Evolutionary conservation across 2,797 vertebrate species (phyloP).

Genomic region (Enteromius thamalakanensis): DNA sequence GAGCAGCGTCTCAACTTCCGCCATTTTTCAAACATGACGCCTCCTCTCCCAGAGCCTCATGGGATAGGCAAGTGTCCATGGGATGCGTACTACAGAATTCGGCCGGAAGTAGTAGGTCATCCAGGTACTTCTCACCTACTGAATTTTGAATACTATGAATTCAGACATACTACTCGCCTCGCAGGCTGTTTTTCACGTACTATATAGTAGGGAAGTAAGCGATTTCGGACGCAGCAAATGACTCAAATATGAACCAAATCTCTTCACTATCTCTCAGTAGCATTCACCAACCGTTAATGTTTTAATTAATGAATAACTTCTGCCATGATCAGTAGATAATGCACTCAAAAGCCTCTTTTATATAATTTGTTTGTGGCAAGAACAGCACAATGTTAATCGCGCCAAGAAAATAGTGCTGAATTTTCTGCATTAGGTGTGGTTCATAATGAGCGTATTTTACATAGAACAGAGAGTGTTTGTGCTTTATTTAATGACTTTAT

Average conservation of each 20-base stretch:
- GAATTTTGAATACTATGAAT: too few relatives aligned
- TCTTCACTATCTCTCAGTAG: not conserved
- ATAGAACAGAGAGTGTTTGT: slow-evolving; percentile 7
- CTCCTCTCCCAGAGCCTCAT: too few relatives aligned
- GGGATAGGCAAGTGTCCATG: too few relatives aligned
- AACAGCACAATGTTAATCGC: not conserved
- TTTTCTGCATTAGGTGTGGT: not conserved
- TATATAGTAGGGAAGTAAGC: too few relatives aligned
- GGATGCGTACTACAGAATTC: too few relatives aligned
- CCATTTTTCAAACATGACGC: too few relatives aligned
- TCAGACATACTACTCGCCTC: too few relatives aligned
- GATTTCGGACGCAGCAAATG: not conserved
- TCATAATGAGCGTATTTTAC: slow-evolving; percentile 13
- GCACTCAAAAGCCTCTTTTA: not conserved
- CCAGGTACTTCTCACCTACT: too few relatives aligned
- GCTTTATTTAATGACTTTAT: slow-evolving; percentile 25
- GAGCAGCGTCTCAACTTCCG: too few relatives aligned
- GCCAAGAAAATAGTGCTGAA: slow-evolving; percentile 8
- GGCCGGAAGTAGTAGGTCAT: too few relatives aligned
- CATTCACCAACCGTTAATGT: not conserved
- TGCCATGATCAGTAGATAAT: not conserved
- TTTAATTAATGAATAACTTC: not conserved
- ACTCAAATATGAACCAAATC: not conserved
- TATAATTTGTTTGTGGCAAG: not conserved
- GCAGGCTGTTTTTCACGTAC: too few relatives aligned